Base-by-base conservation (phyloP, 2,797 vertebrate genomes). In the Pachyuromys duprasi region DNA sequence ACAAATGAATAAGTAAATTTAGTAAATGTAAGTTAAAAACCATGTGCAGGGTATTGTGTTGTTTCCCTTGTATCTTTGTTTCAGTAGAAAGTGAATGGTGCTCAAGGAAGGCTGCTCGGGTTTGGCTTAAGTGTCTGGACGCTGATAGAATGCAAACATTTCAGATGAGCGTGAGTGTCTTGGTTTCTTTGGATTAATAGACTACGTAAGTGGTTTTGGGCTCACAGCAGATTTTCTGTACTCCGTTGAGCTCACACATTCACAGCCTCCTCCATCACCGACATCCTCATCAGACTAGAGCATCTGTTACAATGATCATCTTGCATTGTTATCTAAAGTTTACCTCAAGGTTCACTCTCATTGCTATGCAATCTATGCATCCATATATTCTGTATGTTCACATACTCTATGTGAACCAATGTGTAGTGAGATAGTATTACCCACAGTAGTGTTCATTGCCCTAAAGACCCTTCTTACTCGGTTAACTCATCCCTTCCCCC, bases 11-110 rank as follows among this genome's bases (percentile, higher is more conserved):
- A 81, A 62, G 24, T 36, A 81, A 62, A 39, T 65, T 15, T 83
- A 63, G 26, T 82, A 42, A 63, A 82, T 31, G 5, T 31, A 42
- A 63, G 28, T 60, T 42, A 45, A 63, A 33, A 20, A 55, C 8
- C 18, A 65, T 6, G 2, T 18, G 5, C 2, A 22, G 11, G 9
- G 0, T 20, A 6, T 33, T 53, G 14, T 49, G 53, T 42, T 67
- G 53, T 76, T 95, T 86, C 57, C 15, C n/a, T 76, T 55, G 31
- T 33, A 22, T 75, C 91, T 86, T 94, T 36, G 36, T 67, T 94
- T 36, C 12, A 49, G 2, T 22, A n/a, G 62, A 63, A 81, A 86
- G 39, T 8, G 72, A 53, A 90, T 2, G 2, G 42, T 62, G 14
- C 0, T 0, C 62, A 53, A 62, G 8, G 39, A 80, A 86, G 57